These are phyloP conservation scores for Sebastes vulpes DNA, from an alignment of 2,797 vertebrate species.

Conservation along the genomic window DNA sequence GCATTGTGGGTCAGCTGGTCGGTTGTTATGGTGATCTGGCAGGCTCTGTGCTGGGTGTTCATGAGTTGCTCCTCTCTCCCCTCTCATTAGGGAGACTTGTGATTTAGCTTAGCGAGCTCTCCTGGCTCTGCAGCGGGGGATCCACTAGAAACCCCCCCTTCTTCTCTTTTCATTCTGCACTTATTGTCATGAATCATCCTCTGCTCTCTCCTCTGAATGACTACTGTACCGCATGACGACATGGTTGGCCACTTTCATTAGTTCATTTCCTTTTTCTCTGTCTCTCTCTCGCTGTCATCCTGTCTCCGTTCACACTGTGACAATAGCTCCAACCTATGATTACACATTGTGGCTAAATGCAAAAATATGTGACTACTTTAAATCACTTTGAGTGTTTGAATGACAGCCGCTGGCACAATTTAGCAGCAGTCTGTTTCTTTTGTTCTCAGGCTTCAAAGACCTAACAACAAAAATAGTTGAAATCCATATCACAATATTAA, in stretches of 20 bases:
- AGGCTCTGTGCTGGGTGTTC: constrained; percentile 72
- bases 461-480: background rate
- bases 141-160: constrained; percentile 29
- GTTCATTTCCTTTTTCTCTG: background rate
- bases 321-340: constrained; percentile 24
- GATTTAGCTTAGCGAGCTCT: constrained; percentile 85
- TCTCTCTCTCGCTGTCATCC: background rate
- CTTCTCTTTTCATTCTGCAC: constrained; percentile 52
- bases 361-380: constrained; percentile 21
- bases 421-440: background rate
- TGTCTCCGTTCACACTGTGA: constrained; percentile 16
- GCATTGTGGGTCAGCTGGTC: constrained; percentile 86
- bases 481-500: background rate
- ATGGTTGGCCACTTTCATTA: constrained; percentile 12
- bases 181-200: constrained; percentile 53
- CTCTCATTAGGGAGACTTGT: constrained; percentile 87
- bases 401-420: background rate
- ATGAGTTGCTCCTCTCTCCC: constrained; percentile 72
- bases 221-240: constrained; percentile 46
- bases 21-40: constrained; percentile 88
- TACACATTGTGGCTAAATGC: constrained; percentile 10
- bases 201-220: constrained; percentile 55
- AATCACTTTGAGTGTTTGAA: constrained; percentile 6
- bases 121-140: constrained; percentile 64
- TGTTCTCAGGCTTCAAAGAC: background rate